A percentile compares a stretch with the other conserved stretches of the same genome.
phyloP scores from a whole-genome alignment of 2,888 invertebrate genomes.

The Antheraea assamensis region DNA sequence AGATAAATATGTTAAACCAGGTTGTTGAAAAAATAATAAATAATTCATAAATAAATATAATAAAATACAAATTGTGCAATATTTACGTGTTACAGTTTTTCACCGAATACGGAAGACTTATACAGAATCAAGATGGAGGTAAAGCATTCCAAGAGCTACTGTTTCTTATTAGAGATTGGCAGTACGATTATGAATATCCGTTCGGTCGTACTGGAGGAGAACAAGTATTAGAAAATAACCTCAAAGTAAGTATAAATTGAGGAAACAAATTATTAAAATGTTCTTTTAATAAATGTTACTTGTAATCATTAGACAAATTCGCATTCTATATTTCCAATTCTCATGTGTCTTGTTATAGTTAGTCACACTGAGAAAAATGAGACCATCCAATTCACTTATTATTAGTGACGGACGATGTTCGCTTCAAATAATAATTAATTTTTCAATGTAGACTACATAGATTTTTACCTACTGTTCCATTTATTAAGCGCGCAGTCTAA shows the following conservation, averaged over 20 bases:
- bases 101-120: slow-evolving; percentile 97
- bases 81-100: slow-evolving; percentile 85
- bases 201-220: slow-evolving; percentile 95
- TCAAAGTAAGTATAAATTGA: slow-evolving; percentile 82
- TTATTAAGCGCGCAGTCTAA: too few relatives aligned
- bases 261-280: background rate
- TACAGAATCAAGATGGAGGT: slow-evolving; percentile 89
- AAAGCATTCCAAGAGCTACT: slow-evolving; percentile 92
- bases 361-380: background rate
- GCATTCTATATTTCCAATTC: background rate
- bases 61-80: background rate
- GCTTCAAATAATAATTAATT: background rate
- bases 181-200: slow-evolving; percentile 94
- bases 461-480: background rate
- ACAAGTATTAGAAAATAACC: slow-evolving; percentile 89
- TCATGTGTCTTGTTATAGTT: background rate
- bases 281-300: background rate
- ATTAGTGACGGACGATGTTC: background rate
- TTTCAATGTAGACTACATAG: background rate
- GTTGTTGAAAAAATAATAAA: background rate
- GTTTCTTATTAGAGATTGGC: slow-evolving; percentile 96
- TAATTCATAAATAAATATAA: background rate
- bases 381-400: background rate
- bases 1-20: background rate
- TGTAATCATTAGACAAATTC: background rate